Percentiles rank a stretch among this genome's conserved stretches.
Evolutionary conservation across 2,797 vertebrate species (phyloP).

Genomic region (Nannoperca australis): DNA sequence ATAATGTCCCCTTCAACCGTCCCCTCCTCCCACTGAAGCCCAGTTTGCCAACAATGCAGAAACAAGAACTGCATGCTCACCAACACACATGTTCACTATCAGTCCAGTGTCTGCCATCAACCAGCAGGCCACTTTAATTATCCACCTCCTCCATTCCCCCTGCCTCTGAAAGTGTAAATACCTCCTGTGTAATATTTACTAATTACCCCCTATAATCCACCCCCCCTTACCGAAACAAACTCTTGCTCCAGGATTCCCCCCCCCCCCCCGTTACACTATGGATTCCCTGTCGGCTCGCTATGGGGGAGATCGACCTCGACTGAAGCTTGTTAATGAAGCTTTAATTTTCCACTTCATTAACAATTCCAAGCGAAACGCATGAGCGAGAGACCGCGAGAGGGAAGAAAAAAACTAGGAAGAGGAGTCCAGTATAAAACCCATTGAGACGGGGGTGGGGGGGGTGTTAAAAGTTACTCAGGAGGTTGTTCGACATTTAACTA

Average conservation of each 20-base stretch:
- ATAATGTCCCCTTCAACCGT: slow-evolving; percentile 34
- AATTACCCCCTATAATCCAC: slow-evolving; percentile 72
- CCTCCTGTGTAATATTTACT: slow-evolving; percentile 71
- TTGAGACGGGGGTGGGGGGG: background rate
- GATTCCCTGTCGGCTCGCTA: slow-evolving; percentile 80
- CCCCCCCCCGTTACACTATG: slow-evolving; percentile 71
- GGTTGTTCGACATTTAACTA: slow-evolving; percentile 36
- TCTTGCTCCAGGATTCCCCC: slow-evolving; percentile 50
- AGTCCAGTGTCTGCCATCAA: slow-evolving; percentile 24
- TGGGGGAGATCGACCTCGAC: slow-evolving; percentile 85
- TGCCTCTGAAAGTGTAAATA: slow-evolving; percentile 70
- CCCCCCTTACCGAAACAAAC: slow-evolving; percentile 54
- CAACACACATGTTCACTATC: slow-evolving; percentile 12
- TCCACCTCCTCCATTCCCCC: slow-evolving; percentile 18
- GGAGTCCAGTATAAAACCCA: background rate
- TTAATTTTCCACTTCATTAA: slow-evolving; percentile 84
- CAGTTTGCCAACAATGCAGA: slow-evolving; percentile 27
- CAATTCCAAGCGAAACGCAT: slow-evolving; percentile 48
- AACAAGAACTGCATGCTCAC: background rate
- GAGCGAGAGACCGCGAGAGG: slow-evolving; percentile 27
- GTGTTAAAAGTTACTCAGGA: slow-evolving; percentile 35
- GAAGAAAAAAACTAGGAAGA: background rate
- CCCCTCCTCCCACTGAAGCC: background rate
- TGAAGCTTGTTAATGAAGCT: slow-evolving; percentile 89
- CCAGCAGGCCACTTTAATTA: slow-evolving; percentile 50